phyloP scores from a whole-genome alignment of 2,797 vertebrate species.

The Balearica regulorum region DNA sequence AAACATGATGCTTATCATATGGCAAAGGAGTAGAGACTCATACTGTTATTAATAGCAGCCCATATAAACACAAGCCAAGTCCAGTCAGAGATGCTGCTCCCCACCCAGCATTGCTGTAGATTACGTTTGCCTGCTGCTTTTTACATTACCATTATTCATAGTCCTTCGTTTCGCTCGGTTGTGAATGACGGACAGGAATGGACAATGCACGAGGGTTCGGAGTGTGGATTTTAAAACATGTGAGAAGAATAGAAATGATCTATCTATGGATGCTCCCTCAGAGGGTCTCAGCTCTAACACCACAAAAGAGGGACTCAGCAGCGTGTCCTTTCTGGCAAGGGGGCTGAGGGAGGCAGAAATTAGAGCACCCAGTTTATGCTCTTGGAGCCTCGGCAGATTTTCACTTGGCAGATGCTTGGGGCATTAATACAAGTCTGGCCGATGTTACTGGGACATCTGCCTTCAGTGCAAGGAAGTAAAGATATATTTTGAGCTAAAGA shows the following conservation, averaged over 20 bases:
- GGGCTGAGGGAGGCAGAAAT: background rate
- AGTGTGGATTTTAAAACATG: conserved; percentile 26
- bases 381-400: background rate
- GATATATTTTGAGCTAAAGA: background rate
- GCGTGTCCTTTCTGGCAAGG: background rate
- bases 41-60: conserved; percentile 45
- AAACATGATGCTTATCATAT: conserved; percentile 15
- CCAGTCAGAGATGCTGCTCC: background rate
- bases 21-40: background rate
- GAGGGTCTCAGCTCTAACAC: background rate
- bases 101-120: background rate
- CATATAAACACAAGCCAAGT: background rate
- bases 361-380: background rate
- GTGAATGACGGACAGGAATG: background rate
- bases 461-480: background rate
- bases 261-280: background rate
- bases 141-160: conserved; percentile 24
- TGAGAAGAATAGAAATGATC: conserved; percentile 20
- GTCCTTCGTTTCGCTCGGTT: background rate
- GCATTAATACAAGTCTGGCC: background rate
- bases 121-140: conserved; percentile 35
- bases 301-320: background rate
- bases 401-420: background rate
- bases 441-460: background rate
- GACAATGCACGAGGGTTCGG: background rate